These are phyloP conservation scores for Hylia prasina DNA, from an alignment of 2,113 vertebrate genomes.

Conservation along the genomic window DNA sequence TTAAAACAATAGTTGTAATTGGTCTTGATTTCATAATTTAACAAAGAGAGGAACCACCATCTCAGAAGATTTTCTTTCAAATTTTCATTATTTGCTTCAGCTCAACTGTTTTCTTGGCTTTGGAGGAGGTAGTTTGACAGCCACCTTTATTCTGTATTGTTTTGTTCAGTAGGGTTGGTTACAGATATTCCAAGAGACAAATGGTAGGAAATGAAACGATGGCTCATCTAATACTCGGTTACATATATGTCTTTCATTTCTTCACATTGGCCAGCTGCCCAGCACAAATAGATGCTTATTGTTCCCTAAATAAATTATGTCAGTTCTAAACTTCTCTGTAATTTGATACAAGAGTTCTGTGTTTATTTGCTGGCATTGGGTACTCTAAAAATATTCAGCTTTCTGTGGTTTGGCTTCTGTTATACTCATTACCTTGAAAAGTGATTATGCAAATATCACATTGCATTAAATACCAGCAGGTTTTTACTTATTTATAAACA, in stretches of 20 bases:
- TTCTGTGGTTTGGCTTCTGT: slow-evolving; percentile 37
- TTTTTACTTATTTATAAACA: slow-evolving; percentile 58
- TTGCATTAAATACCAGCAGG: background rate
- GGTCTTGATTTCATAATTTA: background rate
- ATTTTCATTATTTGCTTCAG: background rate
- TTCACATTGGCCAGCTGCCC: slow-evolving; percentile 20
- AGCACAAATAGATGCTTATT: slow-evolving; percentile 29
- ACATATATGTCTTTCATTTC: slow-evolving; percentile 19
- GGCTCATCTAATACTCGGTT: slow-evolving; percentile 41
- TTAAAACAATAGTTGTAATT: background rate
- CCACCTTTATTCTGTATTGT: background rate
- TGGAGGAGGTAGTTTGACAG: background rate
- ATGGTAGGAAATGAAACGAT: background rate
- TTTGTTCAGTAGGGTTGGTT: background rate
- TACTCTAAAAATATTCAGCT: slow-evolving; percentile 13
- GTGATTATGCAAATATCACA: slow-evolving; percentile 50
- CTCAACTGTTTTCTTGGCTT: background rate
- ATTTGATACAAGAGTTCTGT: background rate
- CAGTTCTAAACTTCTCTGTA: slow-evolving; percentile 1
- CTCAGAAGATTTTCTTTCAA: background rate
- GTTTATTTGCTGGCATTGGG: slow-evolving; percentile 26
- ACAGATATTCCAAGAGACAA: background rate
- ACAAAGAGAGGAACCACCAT: background rate
- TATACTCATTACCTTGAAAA: slow-evolving; percentile 56
- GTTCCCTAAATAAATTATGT: slow-evolving; percentile 50